Base-by-base conservation (phyloP, 1,140 invertebrate genomes). In the Bombyx mandarina region DNA sequence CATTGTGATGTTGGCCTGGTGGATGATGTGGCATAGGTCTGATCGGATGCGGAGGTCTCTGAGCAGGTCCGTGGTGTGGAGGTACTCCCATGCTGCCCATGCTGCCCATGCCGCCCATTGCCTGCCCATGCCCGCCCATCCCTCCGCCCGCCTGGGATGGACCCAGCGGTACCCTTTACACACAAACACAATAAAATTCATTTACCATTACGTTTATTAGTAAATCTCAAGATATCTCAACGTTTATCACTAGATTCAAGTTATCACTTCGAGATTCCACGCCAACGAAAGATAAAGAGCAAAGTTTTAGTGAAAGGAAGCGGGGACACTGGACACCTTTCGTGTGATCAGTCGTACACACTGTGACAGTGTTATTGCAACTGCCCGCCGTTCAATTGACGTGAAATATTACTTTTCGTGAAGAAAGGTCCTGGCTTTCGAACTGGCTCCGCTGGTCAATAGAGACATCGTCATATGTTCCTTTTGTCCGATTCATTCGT, bases 391-490 rank as follows among this genome's bases (percentile, higher is more conserved):
- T 62, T 80, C 72, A 75, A 77, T 63, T 56, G 63, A 54, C 46
- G 59, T 74, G 70, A 79, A 77, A 77, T 80, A 82, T 80, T 73
- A 66, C 72, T 73, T 65, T 69, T 60, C 60, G 46, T 54, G 66
- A 66, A 65, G 67, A n/a, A 43, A 22, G 48, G 48, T n/a, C 22
- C n/a, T 49, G 12, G 48, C 48, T 22, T 26, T 47, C 35, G 52
- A 42, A 22, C 64, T 59, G 73, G 71, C 68, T 63, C 66, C 65
- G 69, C 62, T 67, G 58, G 68, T 83, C 75, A 82, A 82, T 71
- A 67, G 61, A 86, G 69, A 65, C 66, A 63, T 73, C 69, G 75
- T 84, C 81, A 83, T 84, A 86, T 83, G 83, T 80, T 80, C 68
- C 62, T 58, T 35, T 74, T 74, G 62, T 71, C n/a, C 8, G 44